Conservation (phyloP, 2,113 vertebrate genomes). For the Romanogobio albipinnatus region DNA sequence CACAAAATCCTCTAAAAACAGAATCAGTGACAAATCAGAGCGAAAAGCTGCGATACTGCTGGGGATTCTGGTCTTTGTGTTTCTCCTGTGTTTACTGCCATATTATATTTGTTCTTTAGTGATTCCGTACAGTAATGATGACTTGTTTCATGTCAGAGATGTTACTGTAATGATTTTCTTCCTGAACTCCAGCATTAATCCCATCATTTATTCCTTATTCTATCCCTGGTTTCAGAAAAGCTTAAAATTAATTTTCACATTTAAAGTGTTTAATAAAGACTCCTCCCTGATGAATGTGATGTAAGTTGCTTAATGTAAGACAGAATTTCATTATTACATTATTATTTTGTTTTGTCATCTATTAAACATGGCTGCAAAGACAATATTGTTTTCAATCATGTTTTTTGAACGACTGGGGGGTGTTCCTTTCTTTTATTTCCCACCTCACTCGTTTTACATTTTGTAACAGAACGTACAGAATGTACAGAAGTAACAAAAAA, state of each 20-base stretch:
- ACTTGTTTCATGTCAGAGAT: neutral
- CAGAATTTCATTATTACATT: neutral
- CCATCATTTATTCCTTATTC: constrained; percentile 59
- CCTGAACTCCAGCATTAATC: constrained; percentile 60
- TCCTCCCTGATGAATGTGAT: constrained; percentile 44
- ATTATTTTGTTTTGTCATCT: no score
- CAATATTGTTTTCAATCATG: neutral
- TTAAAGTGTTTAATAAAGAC: constrained; percentile 32
- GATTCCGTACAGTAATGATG: neutral
- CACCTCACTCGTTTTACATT: no score
- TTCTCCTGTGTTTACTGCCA: constrained; percentile 56
- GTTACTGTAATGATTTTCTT: constrained; percentile 42
- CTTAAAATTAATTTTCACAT: constrained; percentile 61
- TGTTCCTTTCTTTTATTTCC: neutral
- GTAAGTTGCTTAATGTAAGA: neutral
- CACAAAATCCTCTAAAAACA: constrained; percentile 1
- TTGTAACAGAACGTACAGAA: no score
- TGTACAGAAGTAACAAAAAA: no score
- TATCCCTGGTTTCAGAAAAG: constrained; percentile 61
- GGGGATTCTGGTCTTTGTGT: constrained; percentile 58
- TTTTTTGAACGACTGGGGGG: neutral
- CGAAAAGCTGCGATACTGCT: constrained; percentile 58
- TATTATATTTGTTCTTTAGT: constrained; percentile 51
- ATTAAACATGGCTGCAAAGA: neutral
- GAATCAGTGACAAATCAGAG: constrained; percentile 45